Conservation (phyloP, 2,113 vertebrate species). For the Colius striatus region DNA sequence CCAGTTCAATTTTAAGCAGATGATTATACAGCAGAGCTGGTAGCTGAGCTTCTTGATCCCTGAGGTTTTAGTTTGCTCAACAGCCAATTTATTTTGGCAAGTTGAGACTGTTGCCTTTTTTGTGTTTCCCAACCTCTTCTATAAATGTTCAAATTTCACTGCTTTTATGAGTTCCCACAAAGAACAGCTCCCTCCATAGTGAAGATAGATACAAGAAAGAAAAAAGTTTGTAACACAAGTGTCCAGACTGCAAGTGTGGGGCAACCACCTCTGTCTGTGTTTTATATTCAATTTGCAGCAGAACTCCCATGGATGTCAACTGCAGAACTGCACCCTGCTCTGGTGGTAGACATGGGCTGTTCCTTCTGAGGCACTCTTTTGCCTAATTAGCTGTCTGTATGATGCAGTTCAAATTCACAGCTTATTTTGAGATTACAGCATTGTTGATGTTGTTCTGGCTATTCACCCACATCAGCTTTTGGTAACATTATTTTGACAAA, state of each 20-base stretch:
- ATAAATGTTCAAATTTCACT: neutral
- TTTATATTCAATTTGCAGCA: neutral
- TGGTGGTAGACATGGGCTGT: neutral
- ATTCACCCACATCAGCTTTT: neutral
- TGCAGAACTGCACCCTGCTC: neutral
- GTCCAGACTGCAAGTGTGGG: neutral
- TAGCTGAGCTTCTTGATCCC: neutral
- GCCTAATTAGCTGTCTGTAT: neutral
- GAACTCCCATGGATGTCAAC: neutral
- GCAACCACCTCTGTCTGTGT: neutral
- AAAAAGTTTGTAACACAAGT: neutral
- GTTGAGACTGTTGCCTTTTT: neutral
- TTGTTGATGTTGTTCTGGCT: neutral
- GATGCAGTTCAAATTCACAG: neutral
- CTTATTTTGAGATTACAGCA: neutral
- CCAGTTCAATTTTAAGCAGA: neutral
- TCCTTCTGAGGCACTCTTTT: neutral
- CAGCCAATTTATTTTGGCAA: neutral
- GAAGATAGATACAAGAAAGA: neutral
- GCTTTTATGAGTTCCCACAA: neutral
- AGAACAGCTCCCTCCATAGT: neutral
- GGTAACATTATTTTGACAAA: neutral
- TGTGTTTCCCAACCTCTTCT: neutral
- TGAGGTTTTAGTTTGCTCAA: neutral
- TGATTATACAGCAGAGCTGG: neutral